phyloP scores from a whole-genome alignment of 2,888 invertebrate species.

The Monoplex corrugatus region DNA sequence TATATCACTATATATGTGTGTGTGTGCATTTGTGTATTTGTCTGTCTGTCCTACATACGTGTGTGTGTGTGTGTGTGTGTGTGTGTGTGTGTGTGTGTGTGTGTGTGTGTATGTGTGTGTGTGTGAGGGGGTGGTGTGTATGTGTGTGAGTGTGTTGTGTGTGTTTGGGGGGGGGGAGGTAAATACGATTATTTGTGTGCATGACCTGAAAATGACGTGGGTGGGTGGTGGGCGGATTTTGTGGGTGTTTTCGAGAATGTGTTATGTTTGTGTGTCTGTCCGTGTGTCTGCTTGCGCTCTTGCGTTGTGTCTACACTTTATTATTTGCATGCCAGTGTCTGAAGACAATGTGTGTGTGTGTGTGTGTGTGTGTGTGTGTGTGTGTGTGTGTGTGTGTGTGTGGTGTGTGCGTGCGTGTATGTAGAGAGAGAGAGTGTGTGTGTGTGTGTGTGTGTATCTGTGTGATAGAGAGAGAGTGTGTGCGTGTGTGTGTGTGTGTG shows the following conservation, averaged over 20 bases:
- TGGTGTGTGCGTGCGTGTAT: neutral
- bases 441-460: neutral
- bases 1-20: neutral
- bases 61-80: constrained; percentile 5
- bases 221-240: too few relatives aligned
- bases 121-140: neutral
- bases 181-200: too few relatives aligned
- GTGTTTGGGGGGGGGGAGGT: neutral
- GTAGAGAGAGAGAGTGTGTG: too few relatives aligned
- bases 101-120: neutral
- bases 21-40: neutral
- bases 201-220: too few relatives aligned
- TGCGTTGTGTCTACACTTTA: neutral
- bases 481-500: constrained; percentile 14
- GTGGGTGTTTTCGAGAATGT: neutral
- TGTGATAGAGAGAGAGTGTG: neutral
- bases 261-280: neutral
- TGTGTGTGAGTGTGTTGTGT: neutral
- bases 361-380: constrained; percentile 11
- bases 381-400: constrained; percentile 11
- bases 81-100: neutral
- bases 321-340: neutral
- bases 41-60: neutral
- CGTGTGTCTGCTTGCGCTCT: neutral
- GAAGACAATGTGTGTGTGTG: neutral